These are phyloP conservation scores for Crocodylus rhombifer DNA, from an alignment of 2,797 vertebrate species.

Conservation along the genomic window DNA sequence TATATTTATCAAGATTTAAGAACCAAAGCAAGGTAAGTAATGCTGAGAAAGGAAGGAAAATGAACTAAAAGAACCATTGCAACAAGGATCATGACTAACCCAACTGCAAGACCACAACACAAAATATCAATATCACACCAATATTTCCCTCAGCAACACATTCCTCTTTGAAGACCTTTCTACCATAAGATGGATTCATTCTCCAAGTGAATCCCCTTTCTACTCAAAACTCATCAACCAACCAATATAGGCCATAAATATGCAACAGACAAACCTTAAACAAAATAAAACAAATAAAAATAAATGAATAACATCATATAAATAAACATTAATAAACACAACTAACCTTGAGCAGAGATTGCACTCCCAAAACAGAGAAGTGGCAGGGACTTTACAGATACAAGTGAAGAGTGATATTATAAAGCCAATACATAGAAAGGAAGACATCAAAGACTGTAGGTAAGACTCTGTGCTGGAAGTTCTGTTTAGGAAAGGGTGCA, in stretches of 20 bases:
- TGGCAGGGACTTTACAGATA: background rate
- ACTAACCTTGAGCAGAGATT: no score
- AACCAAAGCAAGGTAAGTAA: background rate
- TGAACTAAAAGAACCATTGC: background rate
- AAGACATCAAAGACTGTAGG: background rate
- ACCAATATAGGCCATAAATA: background rate
- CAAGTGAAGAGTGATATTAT: background rate
- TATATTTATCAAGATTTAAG: background rate
- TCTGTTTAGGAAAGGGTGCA: background rate
- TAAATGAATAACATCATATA: no score
- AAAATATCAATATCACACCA: background rate
- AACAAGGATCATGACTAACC: background rate
- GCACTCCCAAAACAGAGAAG: background rate
- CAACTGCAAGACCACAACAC: background rate
- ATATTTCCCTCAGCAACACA: background rate
- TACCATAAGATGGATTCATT: background rate
- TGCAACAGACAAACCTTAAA: no score
- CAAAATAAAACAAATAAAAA: no score
- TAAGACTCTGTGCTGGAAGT: background rate
- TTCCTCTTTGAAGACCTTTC: background rate
- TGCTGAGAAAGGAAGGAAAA: background rate
- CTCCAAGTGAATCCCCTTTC: background rate
- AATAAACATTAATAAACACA: no score
- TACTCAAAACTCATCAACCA: background rate
- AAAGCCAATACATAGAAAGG: background rate